Evolutionary conservation across 2,888 invertebrate species (phyloP).

Genomic region (Pheosia tremula): DNA sequence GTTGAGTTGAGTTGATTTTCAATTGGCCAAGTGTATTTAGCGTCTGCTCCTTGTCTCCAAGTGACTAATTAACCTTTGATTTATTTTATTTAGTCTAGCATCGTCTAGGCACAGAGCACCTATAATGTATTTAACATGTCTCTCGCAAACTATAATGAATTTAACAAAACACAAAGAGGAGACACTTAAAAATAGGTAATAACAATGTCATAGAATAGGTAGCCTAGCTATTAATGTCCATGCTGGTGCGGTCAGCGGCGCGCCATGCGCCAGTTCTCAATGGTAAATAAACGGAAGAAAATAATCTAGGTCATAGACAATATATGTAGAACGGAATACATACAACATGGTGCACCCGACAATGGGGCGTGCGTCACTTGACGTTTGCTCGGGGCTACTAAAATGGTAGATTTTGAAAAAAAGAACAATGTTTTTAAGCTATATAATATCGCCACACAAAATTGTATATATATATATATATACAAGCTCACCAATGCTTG

Average conservation of each 20-base stretch:
- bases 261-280: conserved; percentile 20
- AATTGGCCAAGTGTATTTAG: too few species aligned
- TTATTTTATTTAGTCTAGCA: too few species aligned
- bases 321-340: conserved; percentile 25
- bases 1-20: too few species aligned
- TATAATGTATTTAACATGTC: conserved; percentile 22
- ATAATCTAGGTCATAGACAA: too few species aligned
- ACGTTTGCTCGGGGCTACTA: conserved; percentile 20
- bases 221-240: conserved; percentile 14
- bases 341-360: conserved; percentile 24
- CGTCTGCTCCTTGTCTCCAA: too few species aligned
- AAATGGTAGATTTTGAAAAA: background rate
- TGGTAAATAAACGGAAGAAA: conserved; percentile 31
- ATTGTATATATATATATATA: too few species aligned
- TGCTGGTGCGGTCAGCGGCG: conserved; percentile 11
- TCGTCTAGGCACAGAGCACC: too few species aligned
- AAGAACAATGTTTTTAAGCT: too few species aligned
- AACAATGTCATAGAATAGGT: conserved; percentile 13
- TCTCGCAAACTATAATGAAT: conserved; percentile 15
- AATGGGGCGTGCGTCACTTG: conserved; percentile 23
- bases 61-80: too few species aligned
- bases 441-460: background rate
- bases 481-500: too few species aligned
- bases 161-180: conserved; percentile 31
- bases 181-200: conserved; percentile 12